phyloP scores from a whole-genome alignment of 1,140 invertebrate species.

The Dermatophagoides farinae region DNA sequence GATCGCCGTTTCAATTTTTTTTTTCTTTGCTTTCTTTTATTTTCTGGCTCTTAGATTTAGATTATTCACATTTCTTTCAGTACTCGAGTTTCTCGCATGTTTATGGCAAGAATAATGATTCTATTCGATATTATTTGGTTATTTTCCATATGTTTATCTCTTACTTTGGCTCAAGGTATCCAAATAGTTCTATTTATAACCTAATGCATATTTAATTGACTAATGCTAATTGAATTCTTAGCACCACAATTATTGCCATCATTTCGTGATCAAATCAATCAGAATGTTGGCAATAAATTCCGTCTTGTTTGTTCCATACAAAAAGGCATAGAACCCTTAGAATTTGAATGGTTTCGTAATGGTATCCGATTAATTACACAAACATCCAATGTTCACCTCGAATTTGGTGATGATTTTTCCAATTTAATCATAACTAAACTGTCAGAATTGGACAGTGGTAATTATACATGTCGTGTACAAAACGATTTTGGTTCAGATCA shows the following conservation, averaged over 20 bases:
- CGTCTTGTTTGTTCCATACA: background rate
- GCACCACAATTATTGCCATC: background rate
- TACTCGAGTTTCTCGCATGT: background rate
- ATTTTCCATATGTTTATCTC: background rate
- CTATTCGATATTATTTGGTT: background rate
- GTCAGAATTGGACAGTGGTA: conserved; percentile 37
- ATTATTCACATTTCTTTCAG: background rate
- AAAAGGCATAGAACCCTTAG: background rate
- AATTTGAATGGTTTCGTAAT: conserved; percentile 12
- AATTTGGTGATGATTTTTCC: conserved; percentile 10
- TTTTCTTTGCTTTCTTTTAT: background rate
- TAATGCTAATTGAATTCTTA: background rate
- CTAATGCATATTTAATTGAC: background rate
- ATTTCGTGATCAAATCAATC: background rate
- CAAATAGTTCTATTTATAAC: background rate
- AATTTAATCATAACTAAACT: conserved; percentile 26
- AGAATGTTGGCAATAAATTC: conserved; percentile 7
- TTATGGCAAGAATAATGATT: background rate
- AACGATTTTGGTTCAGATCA: conserved; percentile 41
- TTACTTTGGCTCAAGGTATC: background rate
- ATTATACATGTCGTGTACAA: conserved; percentile 48
- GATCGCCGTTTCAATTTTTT: background rate
- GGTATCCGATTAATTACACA: background rate
- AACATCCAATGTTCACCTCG: background rate
- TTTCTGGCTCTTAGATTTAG: background rate